These are phyloP conservation scores for Lonchura striata DNA, from an alignment of 2,113 vertebrate genomes.

Conservation along the genomic window DNA sequence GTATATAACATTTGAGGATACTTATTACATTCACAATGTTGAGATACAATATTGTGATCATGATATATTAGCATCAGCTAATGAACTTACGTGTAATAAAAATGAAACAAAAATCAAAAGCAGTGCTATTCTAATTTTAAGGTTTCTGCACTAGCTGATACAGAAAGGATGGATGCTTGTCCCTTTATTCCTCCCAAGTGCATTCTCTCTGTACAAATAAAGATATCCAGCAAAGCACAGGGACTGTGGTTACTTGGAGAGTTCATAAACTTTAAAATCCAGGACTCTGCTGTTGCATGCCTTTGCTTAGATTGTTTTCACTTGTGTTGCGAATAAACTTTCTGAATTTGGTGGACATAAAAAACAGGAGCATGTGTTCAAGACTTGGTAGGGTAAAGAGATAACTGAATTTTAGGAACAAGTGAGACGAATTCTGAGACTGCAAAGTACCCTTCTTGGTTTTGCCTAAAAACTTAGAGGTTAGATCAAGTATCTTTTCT, in stretches of 20 bases:
- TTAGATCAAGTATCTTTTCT: neutral
- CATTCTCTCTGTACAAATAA: neutral
- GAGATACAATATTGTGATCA: neutral
- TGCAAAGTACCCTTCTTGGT: neutral
- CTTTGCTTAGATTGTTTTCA: neutral
- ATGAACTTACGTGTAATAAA: neutral
- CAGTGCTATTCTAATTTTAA: neutral
- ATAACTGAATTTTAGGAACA: neutral
- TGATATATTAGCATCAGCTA: neutral
- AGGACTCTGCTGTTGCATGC: neutral
- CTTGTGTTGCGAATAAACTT: neutral
- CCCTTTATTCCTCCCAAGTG: neutral
- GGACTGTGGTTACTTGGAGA: neutral
- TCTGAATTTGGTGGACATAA: neutral
- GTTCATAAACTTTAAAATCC: neutral
- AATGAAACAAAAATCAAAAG: neutral
- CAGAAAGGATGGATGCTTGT: neutral
- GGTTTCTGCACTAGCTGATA: neutral
- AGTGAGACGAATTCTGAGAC: neutral
- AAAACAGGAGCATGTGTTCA: neutral
- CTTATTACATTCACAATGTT: neutral
- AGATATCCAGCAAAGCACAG: neutral
- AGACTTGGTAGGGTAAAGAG: neutral
- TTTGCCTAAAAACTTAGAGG: neutral
- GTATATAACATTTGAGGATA: neutral